A percentile compares a stretch with the other conserved stretches of the same genome.
These are phyloP conservation scores for Chaenocephalus aceratus DNA, from an alignment of 2,113 vertebrate genomes.

Conservation along the genomic window DNA sequence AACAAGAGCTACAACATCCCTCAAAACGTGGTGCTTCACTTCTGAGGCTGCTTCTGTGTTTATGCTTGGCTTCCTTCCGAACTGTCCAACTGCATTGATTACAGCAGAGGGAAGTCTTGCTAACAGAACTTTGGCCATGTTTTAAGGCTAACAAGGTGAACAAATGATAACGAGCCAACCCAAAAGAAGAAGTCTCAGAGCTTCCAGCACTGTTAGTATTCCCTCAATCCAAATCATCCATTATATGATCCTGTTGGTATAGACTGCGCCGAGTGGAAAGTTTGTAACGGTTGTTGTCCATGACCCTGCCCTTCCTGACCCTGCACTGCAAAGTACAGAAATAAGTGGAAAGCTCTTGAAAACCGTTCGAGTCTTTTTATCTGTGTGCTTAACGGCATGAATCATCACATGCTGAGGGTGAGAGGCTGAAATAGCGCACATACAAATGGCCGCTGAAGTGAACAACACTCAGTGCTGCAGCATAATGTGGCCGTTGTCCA, in stretches of 20 bases:
- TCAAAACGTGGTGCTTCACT: slow-evolving; percentile 18
- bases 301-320: slow-evolving; percentile 6
- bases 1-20: slow-evolving; percentile 7
- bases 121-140: slow-evolving; percentile 60
- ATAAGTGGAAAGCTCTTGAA: slow-evolving; percentile 42
- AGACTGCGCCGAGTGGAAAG: slow-evolving; percentile 32
- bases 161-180: slow-evolving; percentile 74
- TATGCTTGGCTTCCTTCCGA: slow-evolving; percentile 64
- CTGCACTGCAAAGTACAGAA: slow-evolving; percentile 18
- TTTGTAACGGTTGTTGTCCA: slow-evolving; percentile 27
- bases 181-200: slow-evolving; percentile 66
- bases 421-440: slow-evolving; percentile 19
- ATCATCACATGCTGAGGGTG: slow-evolving; percentile 29
- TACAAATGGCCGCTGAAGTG: slow-evolving; percentile 31
- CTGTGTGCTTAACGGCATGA: slow-evolving; percentile 20
- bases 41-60: slow-evolving; percentile 38
- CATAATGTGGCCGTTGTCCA: slow-evolving; percentile 40
- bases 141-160: slow-evolving; percentile 81
- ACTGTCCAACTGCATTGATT: slow-evolving; percentile 68
- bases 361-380: slow-evolving; percentile 20
- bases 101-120: slow-evolving; percentile 38
- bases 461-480: background rate
- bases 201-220: slow-evolving; percentile 64
- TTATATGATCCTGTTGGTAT: slow-evolving; percentile 66
- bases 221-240: slow-evolving; percentile 71